These are phyloP conservation scores for Drosophila austrosaltans DNA, from an alignment of 2,888 invertebrate species.

Conservation along the genomic window DNA sequence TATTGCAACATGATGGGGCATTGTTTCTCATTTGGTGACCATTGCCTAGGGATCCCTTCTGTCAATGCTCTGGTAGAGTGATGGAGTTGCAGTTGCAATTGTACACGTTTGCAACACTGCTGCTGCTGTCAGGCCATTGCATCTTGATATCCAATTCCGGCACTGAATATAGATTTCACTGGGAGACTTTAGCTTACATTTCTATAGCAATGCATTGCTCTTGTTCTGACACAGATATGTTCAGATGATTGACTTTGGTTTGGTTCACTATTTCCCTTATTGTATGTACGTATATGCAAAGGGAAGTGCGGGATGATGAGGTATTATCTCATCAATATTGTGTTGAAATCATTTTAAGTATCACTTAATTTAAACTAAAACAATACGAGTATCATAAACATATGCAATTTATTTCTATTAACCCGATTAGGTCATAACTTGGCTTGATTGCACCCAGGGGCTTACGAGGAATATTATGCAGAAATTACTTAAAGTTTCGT, in stretches of 20 bases:
- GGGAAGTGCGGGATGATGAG: background rate
- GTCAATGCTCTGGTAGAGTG: background rate
- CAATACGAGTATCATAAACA: constrained; percentile 6
- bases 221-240: too few species aligned
- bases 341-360: too few species aligned
- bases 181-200: too few species aligned
- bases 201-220: too few species aligned
- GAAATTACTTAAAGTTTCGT: constrained; percentile 72
- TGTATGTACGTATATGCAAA: constrained; percentile 35
- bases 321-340: background rate
- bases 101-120: too few species aligned
- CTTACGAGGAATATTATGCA: constrained; percentile 64
- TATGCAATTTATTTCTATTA: constrained; percentile 40
- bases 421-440: constrained; percentile 9
- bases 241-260: background rate
- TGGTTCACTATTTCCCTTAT: constrained; percentile 29
- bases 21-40: background rate
- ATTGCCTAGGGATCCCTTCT: background rate
- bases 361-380: background rate
- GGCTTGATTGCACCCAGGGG: constrained; percentile 52
- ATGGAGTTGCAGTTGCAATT: background rate
- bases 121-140: too few species aligned
- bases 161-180: constrained; percentile 9
- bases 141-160: background rate
- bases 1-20: background rate